These are phyloP conservation scores for Cyphomyrmex costatus DNA, from an alignment of 1,140 invertebrate species.

Conservation along the genomic window DNA sequence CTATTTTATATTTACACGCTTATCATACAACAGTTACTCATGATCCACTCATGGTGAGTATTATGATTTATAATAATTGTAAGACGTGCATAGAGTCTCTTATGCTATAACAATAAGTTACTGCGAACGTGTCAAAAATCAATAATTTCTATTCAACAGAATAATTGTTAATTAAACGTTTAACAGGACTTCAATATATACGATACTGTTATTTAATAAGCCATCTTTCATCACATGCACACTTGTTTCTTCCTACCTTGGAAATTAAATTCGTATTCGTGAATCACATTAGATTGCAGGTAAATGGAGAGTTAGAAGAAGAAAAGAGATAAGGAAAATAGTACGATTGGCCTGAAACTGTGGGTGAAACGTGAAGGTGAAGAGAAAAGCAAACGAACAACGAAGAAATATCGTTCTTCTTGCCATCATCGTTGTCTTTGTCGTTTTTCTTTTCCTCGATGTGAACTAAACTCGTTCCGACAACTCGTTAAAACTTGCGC, in stretches of 20 bases:
- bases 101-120: neutral
- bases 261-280: slow-evolving; percentile 39
- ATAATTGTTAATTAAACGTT: slow-evolving; percentile 28
- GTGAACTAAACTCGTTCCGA: slow-evolving; percentile 76
- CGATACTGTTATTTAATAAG: neutral
- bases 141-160: neutral
- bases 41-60: slow-evolving; percentile 10
- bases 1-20: slow-evolving; percentile 44
- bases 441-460: slow-evolving; percentile 66
- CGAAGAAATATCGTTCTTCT: slow-evolving; percentile 64
- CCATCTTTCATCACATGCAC: neutral
- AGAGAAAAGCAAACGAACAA: slow-evolving; percentile 40
- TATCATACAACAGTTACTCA: slow-evolving; percentile 22
- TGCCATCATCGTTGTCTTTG: slow-evolving; percentile 22
- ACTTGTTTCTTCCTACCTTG: neutral
- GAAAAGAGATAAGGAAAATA: slow-evolving; percentile 5
- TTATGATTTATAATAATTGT: neutral
- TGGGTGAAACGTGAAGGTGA: slow-evolving; percentile 9
- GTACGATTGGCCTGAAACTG: neutral
- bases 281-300: slow-evolving; percentile 13
- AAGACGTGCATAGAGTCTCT: neutral
- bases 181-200: neutral
- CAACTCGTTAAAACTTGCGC: slow-evolving; percentile 84
- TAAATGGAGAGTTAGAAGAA: slow-evolving; percentile 39
- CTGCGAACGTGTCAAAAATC: neutral